Evolutionary conservation across 1,140 invertebrate species (phyloP).

Genomic region (Dendroctonus valens): DNA sequence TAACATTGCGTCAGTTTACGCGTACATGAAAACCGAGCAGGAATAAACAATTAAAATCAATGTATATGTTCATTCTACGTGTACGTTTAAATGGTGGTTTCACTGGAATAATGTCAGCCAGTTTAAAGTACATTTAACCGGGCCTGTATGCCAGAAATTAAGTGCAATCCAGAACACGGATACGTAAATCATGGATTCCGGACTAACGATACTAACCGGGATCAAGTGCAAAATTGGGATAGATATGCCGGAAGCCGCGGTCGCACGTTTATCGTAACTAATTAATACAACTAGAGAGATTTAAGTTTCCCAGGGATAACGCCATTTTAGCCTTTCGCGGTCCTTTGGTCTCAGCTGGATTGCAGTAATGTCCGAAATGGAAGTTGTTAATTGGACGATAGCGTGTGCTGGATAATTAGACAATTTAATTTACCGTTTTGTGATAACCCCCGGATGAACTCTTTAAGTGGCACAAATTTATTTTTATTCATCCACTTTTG

Average conservation of each 20-base stretch:
- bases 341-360: constrained; percentile 23
- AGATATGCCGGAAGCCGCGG: constrained; percentile 12
- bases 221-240: constrained; percentile 10
- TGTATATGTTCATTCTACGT: too few relatives aligned
- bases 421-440: too few relatives aligned
- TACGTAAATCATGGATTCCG: constrained; percentile 19
- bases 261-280: constrained; percentile 22
- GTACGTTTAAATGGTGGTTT: too few relatives aligned
- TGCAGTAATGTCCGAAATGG: constrained; percentile 19
- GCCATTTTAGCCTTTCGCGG: constrained; percentile 24
- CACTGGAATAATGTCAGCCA: too few relatives aligned
- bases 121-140: too few relatives aligned
- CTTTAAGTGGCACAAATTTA: too few relatives aligned
- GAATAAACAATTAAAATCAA: too few relatives aligned
- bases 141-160: too few relatives aligned
- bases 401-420: not conserved
- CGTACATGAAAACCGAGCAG: too few relatives aligned
- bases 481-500: too few relatives aligned
- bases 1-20: too few relatives aligned
- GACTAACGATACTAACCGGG: constrained; percentile 1
- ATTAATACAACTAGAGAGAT: constrained; percentile 27
- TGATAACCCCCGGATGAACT: not conserved
- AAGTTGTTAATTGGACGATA: constrained; percentile 23
- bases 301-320: constrained; percentile 25
- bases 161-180: constrained; percentile 15